These are phyloP conservation scores for Bombus terrestris DNA, from an alignment of 1,140 invertebrate species.

Conservation along the genomic window DNA sequence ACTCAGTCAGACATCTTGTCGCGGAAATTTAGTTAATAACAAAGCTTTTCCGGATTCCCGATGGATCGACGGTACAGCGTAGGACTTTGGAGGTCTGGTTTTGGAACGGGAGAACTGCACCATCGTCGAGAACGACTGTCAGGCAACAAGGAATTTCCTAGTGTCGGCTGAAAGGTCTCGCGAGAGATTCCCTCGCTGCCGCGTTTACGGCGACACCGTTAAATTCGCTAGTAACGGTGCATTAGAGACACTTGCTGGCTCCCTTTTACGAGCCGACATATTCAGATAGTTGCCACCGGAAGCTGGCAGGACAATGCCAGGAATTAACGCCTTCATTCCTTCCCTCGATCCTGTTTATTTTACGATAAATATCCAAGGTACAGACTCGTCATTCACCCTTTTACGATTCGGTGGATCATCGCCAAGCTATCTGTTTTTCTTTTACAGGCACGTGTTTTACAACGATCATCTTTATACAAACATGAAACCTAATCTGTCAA, in stretches of 20 bases:
- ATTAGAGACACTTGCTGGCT: conserved; percentile 67
- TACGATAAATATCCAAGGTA: background rate
- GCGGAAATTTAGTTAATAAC: background rate
- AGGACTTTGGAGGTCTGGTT: background rate
- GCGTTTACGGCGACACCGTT: conserved; percentile 64
- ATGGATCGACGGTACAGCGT: background rate
- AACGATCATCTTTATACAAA: too few species aligned
- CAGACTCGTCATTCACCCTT: background rate
- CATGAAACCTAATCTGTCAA: too few species aligned
- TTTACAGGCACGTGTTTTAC: too few species aligned
- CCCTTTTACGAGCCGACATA: conserved; percentile 64
- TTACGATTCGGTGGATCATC: background rate
- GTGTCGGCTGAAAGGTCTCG: conserved; percentile 51
- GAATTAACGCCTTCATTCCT: conserved; percentile 55
- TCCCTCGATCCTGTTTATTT: background rate
- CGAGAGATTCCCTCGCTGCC: conserved; percentile 39
- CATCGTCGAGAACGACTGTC: conserved; percentile 17
- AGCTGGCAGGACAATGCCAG: conserved; percentile 49
- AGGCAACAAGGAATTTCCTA: conserved; percentile 54
- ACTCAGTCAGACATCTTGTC: background rate
- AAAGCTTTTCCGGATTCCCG: background rate
- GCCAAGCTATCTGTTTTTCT: too few species aligned
- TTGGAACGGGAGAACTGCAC: too few species aligned
- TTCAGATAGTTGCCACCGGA: conserved; percentile 33
- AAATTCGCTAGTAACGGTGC: conserved; percentile 65